Evolutionary conservation across 2,113 vertebrate species (phyloP).

Genomic region (Panthera leo): DNA sequence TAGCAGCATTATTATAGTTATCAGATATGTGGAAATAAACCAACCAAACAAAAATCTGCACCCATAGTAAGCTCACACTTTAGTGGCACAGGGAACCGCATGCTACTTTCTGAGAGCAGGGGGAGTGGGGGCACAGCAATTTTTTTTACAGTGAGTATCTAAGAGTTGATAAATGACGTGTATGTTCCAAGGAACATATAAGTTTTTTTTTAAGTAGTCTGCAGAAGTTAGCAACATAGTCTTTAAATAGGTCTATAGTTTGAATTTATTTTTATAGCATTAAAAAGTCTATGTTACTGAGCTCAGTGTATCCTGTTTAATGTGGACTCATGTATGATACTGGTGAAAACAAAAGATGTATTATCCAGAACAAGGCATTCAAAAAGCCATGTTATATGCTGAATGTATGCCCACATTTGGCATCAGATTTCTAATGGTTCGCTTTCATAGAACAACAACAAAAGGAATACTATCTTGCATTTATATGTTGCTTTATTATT

Average conservation of each 20-base stretch:
- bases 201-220: background rate
- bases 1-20: background rate
- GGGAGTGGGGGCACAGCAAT: accelerated
- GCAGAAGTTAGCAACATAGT: slow-evolving; percentile 7
- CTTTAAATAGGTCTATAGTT: background rate
- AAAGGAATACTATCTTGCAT: slow-evolving; percentile 27
- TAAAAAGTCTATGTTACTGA: slow-evolving; percentile 12
- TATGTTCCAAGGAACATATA: background rate
- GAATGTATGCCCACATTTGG: background rate
- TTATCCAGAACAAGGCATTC: background rate
- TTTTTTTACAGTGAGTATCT: background rate
- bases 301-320: slow-evolving; percentile 32
- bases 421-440: slow-evolving; percentile 42
- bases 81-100: background rate
- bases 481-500: slow-evolving; percentile 49
- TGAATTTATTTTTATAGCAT: slow-evolving; percentile 57
- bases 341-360: slow-evolving; percentile 31
- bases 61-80: background rate
- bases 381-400: background rate
- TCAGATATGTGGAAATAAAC: background rate
- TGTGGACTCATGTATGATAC: background rate
- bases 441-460: slow-evolving; percentile 10
- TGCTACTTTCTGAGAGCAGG: accelerated
- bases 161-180: background rate
- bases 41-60: background rate